Evolutionary conservation across 1,140 invertebrate genomes (phyloP), one percentile per base, ranked within the genome.

Genomic region (Bombus waltoni): DNA sequence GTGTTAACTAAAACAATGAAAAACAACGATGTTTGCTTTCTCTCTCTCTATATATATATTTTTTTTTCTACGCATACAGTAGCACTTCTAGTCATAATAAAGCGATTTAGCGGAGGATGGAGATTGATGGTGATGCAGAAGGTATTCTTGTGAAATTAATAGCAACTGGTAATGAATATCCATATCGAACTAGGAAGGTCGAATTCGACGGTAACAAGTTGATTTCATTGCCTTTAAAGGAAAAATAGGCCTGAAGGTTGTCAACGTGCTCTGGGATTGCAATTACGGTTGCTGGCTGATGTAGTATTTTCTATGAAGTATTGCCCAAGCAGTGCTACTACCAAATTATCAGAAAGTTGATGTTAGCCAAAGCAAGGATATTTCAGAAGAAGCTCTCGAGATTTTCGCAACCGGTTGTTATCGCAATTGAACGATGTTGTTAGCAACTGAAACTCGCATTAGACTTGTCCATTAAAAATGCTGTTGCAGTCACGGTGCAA

Each of bases 1-100:
- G 89, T 94, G 4, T 83, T 91, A 74, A 95, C 94, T 95, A 32
- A 89, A 90, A 87, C 84, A 87, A 62, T 87, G 68, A 72, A 88
- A 72, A 88, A 35, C 0, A n/a, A 0, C 6, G 15, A 0, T 1
- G 40, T 15, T 71, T 1, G 42, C 0, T 42, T n/a, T n/a, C 8
- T 32, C 32, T 32, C 32, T 32, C 32, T 32, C 32, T 32, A 32
- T 32, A 32, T 32, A 32, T 32, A 32, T 71, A 25, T 25, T 10
- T 40, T 35, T 66, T 2, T 0, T 32, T 22, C 28, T 25, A 28
- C 11, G 11, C 5, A 40, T 70, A 70, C 25, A 11, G 22, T 6
- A 40, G 25, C 11, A 13, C 10, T n/a, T 2, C 0, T n/a, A 28
- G 11, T n/a, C 15, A 8, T n/a, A 42, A 40, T 28, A n/a, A 72